Evolutionary conservation across 2,113 vertebrate genomes (phyloP).

Genomic region (Andinoacara biseriatus): DNA sequence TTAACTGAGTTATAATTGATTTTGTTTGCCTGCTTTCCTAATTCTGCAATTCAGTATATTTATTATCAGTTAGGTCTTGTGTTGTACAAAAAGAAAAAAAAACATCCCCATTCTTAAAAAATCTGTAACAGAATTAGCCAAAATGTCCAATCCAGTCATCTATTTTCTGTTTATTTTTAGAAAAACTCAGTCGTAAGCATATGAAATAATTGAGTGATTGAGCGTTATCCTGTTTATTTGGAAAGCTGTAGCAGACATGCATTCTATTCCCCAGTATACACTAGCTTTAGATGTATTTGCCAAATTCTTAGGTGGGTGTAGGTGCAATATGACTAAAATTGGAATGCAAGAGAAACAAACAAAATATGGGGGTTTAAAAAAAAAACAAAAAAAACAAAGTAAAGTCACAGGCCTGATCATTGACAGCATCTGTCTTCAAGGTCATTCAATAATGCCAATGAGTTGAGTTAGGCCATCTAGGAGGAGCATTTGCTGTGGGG

Average conservation of each 20-base stretch:
- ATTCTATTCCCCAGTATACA: not conserved
- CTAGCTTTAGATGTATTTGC: not conserved
- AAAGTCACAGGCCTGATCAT: constrained; percentile 9
- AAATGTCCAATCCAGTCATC: not conserved
- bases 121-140: not conserved
- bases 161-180: not conserved
- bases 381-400: not conserved
- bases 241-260: not conserved
- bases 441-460: constrained; percentile 53
- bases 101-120: not conserved
- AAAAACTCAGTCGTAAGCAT: not conserved
- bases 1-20: not conserved
- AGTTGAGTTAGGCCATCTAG: constrained; percentile 49
- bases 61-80: not conserved
- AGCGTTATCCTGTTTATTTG: not conserved
- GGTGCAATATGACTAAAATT: not conserved
- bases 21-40: not conserved
- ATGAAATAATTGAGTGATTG: not conserved
- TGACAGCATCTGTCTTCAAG: constrained; percentile 51
- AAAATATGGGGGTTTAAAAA: not conserved
- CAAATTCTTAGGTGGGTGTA: not conserved
- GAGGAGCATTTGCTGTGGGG: constrained; percentile 51
- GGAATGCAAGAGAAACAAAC: not conserved
- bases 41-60: not conserved
- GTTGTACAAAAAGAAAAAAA: not conserved